A percentile compares a stretch with the other conserved stretches of the same genome.
phyloP scores from a whole-genome alignment of 30 jellyfish, hydroid and myxozoan genomes.

The Rhopilema esculentum region DNA sequence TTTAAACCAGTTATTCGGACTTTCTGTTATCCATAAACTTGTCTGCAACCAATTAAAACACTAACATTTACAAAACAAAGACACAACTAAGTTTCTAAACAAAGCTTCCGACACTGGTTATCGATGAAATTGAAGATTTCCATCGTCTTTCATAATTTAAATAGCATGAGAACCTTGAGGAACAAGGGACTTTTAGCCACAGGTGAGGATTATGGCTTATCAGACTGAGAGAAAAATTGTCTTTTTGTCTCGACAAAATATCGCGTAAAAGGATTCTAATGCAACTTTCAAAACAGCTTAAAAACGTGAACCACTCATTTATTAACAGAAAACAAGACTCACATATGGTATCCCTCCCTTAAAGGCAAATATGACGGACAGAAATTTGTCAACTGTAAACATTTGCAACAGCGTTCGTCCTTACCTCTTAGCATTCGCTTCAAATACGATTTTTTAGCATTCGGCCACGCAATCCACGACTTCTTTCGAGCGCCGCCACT shows the following conservation, averaged over 20 bases:
- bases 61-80: neutral
- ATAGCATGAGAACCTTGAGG: neutral
- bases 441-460: constrained; percentile 17
- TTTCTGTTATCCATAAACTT: too few relatives aligned
- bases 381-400: neutral
- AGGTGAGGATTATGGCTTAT: neutral
- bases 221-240: neutral
- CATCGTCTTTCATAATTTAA: neutral
- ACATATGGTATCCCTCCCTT: too few relatives aligned
- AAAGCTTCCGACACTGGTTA: neutral
- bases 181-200: neutral
- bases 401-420: neutral
- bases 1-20: too few relatives aligned
- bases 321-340: too few relatives aligned
- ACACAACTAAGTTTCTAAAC: neutral
- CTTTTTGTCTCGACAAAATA: neutral
- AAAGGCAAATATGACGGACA: too few relatives aligned
- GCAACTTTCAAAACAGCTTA: neutral
- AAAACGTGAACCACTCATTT: neutral
- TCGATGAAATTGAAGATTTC: neutral
- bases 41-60: too few relatives aligned
- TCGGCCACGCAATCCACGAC: constrained; percentile 46
- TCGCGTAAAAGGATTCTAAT: neutral
- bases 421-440: constrained; percentile 32
- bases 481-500: constrained; percentile 43